Evolutionary conservation across 2,888 invertebrate genomes (phyloP), one percentile per base, ranked within the genome.

Genomic region (Apotomis betuletana): DNA sequence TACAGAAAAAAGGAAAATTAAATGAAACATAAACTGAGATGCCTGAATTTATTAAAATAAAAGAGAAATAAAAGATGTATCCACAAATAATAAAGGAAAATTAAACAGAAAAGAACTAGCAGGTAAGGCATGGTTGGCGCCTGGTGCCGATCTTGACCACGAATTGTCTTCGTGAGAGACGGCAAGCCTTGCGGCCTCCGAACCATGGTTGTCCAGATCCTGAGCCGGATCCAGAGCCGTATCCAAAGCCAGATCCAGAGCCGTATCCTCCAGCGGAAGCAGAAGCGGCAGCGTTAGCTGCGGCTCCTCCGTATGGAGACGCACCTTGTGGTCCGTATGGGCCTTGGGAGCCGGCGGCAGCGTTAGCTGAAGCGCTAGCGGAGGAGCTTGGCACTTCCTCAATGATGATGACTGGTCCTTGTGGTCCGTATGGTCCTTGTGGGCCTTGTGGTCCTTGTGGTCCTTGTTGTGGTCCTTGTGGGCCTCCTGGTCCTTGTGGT

Each of bases 51-150:
- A 88, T 85, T 87, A 70, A 77, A 59, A 77, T 76, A 65, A 62
- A 75, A 75, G 75, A 75, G 67, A 74, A 75, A 62, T n/a, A 36
- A 82, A 88, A 87, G 85, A 90, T 89, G 89, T 87, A 89, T 88
- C 86, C 86, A 82, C 68, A 62, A 57, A 70, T 75, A 74, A 76
- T 62, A 73, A 74, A 75, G 54, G 61, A 69, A 70, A 65, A 51
- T 71, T 67, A 75, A 67, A 73, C 62, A 64, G 38, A 65, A 58
- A 54, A 75, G 10, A 60, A 70, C 79, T 85, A 90, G 78, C 91
- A 92, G 57, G 82, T 83, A 15, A 76, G 73, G 74, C 90, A 91
- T 60, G 83, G 84, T 44, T 76, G 78, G 67, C 85, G 84, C 68
- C 81, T 82, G 64, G 81, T 81, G 64, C 86, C 85, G 61, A 83